phyloP scores from a whole-genome alignment of 1,140 invertebrate genomes.

The Muscidifurax raptorellus region DNA sequence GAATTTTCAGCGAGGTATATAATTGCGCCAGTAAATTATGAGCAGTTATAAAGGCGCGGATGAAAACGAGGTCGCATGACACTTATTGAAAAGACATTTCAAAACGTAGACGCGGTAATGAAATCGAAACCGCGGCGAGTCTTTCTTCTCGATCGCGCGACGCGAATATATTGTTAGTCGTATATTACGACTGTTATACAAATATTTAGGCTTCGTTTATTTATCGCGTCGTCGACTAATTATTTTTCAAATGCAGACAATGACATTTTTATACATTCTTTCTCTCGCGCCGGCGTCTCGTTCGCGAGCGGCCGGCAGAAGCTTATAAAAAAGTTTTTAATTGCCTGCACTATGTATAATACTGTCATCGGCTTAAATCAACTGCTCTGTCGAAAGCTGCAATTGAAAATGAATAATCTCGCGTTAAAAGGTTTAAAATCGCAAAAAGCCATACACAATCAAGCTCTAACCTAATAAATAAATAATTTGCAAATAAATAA shows the following conservation, averaged over 20 bases:
- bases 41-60: not conserved
- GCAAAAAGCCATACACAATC: not conserved
- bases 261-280: too few species aligned
- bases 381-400: not conserved
- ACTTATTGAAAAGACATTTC: not conserved
- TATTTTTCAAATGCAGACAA: not conserved
- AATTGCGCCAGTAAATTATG: conserved; percentile 7
- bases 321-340: conserved; percentile 26
- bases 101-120: not conserved
- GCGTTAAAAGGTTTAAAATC: too few species aligned
- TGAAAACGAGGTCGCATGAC: not conserved
- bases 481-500: not conserved
- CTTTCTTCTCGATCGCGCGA: too few species aligned
- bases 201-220: too few species aligned
- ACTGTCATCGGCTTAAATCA: not conserved
- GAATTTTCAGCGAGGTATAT: not conserved
- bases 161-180: too few species aligned
- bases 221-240: too few species aligned
- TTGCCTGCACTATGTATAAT: not conserved
- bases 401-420: conserved; percentile 18
- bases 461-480: too few species aligned
- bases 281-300: not conserved
- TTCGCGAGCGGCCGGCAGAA: not conserved
- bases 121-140: not conserved
- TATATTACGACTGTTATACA: too few species aligned